Base-by-base conservation (phyloP, 2,888 invertebrate species). In the Flexamia atlantica region DNA sequence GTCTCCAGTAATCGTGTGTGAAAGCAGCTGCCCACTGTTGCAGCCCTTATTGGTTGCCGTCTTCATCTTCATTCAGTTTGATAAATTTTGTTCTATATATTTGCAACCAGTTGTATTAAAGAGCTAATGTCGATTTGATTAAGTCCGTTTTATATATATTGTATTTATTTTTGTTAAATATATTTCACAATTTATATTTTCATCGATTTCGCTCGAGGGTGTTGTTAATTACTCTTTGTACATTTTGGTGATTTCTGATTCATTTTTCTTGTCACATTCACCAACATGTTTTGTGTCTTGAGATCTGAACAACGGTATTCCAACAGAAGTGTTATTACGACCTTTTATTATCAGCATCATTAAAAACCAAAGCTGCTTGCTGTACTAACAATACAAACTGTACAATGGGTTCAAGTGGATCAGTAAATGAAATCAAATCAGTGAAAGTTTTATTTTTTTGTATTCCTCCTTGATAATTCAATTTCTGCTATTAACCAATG, bases 131-230 rank as follows among this genome's bases (percentile, higher is more conserved):
- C 70, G 10, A 70, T n/a, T 20, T 30, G 10, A 68, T 12, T 32
- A 72, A 40, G 42, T 42, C 76, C 25, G 40, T 76, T 76, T 46
- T 76, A 76, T 76, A 76, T 76, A 76, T 76, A 46, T 25, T 76
- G 50, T 76, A 46, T 76, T 46, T 76, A 46, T 76, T 76, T 76
- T 42, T 46, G 42, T 46, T 50, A 76, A 46, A 28, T 76, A 76
- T 76, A 50, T 76, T 46, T 76, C 46, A 14, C 50, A 40, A 72
- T 20, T 72, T 72, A 72, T 72, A 72, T 72, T 40, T 40, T n/a
- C 32, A 70, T 70, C 4, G 32, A 68, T 30, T 23, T 23, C n/a
- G 23, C 53, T 53, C 20, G 10, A 53, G 53, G 20, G 20, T 46
- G 20, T 30, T 28, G 30, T 30, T 4, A 28, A 25, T n/a, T 28